Evolutionary conservation across 2,113 vertebrate genomes (phyloP).

Genomic region (Neogobius melanostomus): DNA sequence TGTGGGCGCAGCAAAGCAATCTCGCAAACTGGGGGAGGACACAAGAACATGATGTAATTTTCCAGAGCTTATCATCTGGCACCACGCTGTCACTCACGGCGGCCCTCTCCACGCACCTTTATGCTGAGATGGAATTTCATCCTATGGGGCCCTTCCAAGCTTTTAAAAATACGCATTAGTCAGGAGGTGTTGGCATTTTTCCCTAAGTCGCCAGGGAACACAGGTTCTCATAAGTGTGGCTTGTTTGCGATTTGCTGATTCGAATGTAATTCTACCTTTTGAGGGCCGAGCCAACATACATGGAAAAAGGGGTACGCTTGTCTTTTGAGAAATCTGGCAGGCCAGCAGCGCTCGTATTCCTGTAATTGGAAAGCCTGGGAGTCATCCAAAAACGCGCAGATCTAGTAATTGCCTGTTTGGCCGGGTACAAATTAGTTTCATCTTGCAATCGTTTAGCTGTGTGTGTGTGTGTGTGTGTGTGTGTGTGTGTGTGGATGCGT

Average conservation of each 20-base stretch:
- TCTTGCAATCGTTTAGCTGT: constrained; percentile 10
- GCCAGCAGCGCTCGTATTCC: constrained; percentile 10
- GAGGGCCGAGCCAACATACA: background rate
- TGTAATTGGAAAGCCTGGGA: constrained; percentile 18
- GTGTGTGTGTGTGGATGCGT: too few relatives aligned
- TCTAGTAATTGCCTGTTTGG: constrained; percentile 19
- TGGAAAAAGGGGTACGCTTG: background rate
- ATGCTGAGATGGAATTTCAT: constrained; percentile 16
- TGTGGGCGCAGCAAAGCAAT: constrained; percentile 1
- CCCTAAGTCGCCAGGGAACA: background rate
- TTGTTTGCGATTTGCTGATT: constrained; percentile 17
- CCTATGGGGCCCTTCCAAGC: background rate
- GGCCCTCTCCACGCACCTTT: background rate
- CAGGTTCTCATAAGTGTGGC: constrained; percentile 1
- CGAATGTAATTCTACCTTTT: background rate
- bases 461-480: background rate
- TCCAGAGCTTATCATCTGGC: constrained; percentile 25
- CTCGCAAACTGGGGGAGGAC: constrained; percentile 14
- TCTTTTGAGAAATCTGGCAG: constrained; percentile 20
- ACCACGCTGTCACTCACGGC: constrained; percentile 12
- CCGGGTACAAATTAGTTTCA: constrained; percentile 4
- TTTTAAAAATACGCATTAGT: background rate
- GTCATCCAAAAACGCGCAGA: constrained; percentile 3
- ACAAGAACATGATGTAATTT: constrained; percentile 30
- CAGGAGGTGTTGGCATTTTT: constrained; percentile 1